Evolutionary conservation across 2,113 vertebrate genomes (phyloP), one percentile per base, ranked within the genome.

Genomic region (Sinosuthora webbiana): DNA sequence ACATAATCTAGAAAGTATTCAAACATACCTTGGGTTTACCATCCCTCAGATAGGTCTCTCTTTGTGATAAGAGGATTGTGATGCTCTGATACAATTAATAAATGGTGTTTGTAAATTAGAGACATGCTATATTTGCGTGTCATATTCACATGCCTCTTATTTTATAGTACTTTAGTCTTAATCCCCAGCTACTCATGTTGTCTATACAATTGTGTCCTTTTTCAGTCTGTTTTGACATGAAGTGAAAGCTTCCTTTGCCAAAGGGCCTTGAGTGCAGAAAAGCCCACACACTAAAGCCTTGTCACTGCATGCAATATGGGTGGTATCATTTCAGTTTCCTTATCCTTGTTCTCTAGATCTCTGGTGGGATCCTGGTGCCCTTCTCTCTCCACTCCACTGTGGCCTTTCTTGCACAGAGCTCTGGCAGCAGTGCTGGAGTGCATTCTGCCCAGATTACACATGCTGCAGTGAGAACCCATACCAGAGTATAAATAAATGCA

Each of bases 11-110:
- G 59, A 65, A 74, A 74, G 13, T 11, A 49, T 69, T 86, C 45
- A 83, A 35, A 25, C 5, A 64, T 39, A 33, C 30, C 13, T 69
- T 60, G 35, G 22, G 5, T 41, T 85, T 90, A 7, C 23, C 1
- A 5, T 69, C 21, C 24, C 13, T 69, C 18, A 0, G 0, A 19
- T 30, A 52, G 3, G 3, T 47, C 25, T 24, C 10, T 47, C 11
- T 44, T 44, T 76, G 35, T 35, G 23, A 25, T 37, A 49, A 64
- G 24, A 14, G 12, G 27, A 47, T 41, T 0, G 0, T 37, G 22
- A 27, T 64, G 23, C 14, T 71, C 41, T 83, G 13, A 22, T 53
- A 22, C 10, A 37, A 56, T 25, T 13, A 42, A 3, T 47, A 59
- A 62, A 2, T 23, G 13, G 4, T 16, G 9, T 37, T 33, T 52